Evolutionary conservation across 1,140 invertebrate species (phyloP), one percentile per base, ranked within the genome.

Genomic region (Palaemon carinicauda): DNA sequence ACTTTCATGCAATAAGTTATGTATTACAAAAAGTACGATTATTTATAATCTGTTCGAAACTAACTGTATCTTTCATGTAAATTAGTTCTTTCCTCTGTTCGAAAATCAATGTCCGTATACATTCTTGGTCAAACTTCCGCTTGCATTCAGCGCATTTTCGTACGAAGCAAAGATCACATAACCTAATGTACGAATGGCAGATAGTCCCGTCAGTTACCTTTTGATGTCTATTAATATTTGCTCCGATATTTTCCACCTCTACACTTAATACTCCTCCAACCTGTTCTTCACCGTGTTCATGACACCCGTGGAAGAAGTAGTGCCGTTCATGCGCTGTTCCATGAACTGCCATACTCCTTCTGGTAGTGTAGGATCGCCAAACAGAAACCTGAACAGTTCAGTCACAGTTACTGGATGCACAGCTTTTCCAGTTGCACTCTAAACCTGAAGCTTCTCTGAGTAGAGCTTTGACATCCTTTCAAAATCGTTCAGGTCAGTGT

Each of bases 261-360:
- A 80, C 10, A 54, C 31, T 31, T 80, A 29, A 56, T n/a, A 31
- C 29, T 80, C 56, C 17, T 24, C 24, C 54, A 5, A 12, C 21
- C 79, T 80, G 56, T 53, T 80, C n/a, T 41, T 56, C 27, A 65
- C 54, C 9, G 79, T 80, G 56, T 80, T 54, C 79, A 80, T 80
- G 17, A n/a, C 27, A n/a, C 24, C 21, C 10, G 14, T 33, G 21
- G 17, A n/a, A 7, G 79, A 15, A 3, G 19, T 21, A 31, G 27
- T 19, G 1, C 29, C 56, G 15, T 27, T 60, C 29, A 33, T 80
- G 79, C 65, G 79, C 31, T 80, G 54, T 41, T 17, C n/a, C 78
- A 80, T n/a, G 56, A 21, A 80, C 33, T 21, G 17, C 24, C 10
- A 31, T 3, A n/a, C 33, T 69, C 19, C 12, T 7, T 65, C 33